Evolutionary conservation across 1,140 invertebrate genomes (phyloP).

Genomic region (Drosophila navojoa): DNA sequence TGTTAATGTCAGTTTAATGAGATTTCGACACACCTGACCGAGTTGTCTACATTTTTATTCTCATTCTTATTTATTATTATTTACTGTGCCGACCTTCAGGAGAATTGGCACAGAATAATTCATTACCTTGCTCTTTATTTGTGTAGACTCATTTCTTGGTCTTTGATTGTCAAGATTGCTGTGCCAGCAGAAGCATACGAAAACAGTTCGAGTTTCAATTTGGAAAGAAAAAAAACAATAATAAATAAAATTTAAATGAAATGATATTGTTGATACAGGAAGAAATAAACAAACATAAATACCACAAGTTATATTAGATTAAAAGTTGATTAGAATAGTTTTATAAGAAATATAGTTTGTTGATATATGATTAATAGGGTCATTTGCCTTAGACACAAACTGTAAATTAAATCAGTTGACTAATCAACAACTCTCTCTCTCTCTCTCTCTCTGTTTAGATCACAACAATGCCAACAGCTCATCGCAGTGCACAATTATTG

Average conservation of each 20-base stretch:
- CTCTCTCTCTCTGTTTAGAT: conserved; percentile 51
- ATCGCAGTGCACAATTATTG: conserved; percentile 67
- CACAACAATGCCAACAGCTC: conserved; percentile 64
- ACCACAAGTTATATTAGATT: conserved; percentile 13
- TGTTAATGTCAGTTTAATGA: too few species aligned
- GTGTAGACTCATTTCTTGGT: background rate
- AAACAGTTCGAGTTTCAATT: conserved; percentile 15
- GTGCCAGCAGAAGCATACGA: conserved; percentile 15
- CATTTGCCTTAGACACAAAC: background rate
- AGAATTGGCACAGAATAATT: conserved; percentile 20
- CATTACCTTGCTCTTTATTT: conserved; percentile 22
- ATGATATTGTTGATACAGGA: background rate
- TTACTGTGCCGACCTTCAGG: conserved; percentile 6
- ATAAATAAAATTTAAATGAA: conserved; percentile 12
- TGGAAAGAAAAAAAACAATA: conserved; percentile 1
- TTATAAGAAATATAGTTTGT: too few species aligned
- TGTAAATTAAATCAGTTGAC: background rate
- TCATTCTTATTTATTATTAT: background rate
- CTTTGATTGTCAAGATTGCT: conserved; percentile 20
- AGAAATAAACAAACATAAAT: background rate
- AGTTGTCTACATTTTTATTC: background rate
- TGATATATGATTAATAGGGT: background rate
- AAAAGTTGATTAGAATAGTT: background rate
- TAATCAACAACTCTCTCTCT: conserved; percentile 44
- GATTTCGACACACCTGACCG: background rate